phyloP scores from a whole-genome alignment of 2,113 vertebrate species.

The Poecile atricapillus region DNA sequence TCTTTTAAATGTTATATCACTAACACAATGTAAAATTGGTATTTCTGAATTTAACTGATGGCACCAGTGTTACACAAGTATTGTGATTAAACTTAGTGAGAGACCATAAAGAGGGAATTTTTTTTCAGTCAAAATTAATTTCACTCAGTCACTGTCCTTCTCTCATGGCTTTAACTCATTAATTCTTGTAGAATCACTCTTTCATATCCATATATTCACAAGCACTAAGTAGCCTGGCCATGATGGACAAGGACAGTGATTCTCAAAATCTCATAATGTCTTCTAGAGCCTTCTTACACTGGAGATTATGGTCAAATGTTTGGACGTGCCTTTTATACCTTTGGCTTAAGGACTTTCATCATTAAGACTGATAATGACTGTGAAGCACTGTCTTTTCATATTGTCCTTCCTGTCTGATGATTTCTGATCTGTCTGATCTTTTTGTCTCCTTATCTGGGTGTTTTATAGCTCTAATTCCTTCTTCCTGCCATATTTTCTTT shows the following conservation, averaged over 20 bases:
- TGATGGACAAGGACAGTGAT: neutral
- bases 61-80: neutral
- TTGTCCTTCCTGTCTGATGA: neutral
- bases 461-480: neutral
- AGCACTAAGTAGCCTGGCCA: neutral
- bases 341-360: neutral
- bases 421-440: neutral
- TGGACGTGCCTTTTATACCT: neutral
- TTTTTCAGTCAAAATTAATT: neutral
- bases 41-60: neutral
- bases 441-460: neutral
- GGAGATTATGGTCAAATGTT: neutral
- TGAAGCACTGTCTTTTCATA: neutral
- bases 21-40: neutral
- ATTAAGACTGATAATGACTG: neutral
- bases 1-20: neutral
- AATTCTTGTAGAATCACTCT: neutral
- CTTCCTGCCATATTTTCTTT: neutral
- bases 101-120: neutral
- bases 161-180: neutral
- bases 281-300: neutral
- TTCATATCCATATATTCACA: neutral
- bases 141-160: neutral
- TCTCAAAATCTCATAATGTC: neutral
- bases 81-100: neutral